Percentiles rank a stretch among this genome's conserved stretches.
Evolutionary conservation across 1,140 invertebrate genomes (phyloP).

Genomic region (Ericerus pela): DNA sequence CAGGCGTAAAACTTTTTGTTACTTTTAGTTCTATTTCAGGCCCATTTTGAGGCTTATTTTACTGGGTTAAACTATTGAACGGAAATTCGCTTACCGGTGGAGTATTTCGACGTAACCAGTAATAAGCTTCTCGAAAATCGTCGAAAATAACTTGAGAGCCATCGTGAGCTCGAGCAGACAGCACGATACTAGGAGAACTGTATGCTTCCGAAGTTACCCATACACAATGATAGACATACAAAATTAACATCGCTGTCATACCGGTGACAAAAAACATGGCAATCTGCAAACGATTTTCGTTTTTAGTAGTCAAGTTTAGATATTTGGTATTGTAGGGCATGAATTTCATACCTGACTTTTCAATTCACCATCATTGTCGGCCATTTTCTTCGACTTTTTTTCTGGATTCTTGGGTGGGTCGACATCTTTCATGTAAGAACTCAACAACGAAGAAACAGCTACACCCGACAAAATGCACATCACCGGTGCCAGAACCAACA

Average conservation of each 20-base stretch:
- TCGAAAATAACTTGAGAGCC: conserved; percentile 93
- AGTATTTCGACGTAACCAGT: conserved; percentile 95
- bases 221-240: conserved; percentile 93
- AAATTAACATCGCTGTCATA: conserved; percentile 70
- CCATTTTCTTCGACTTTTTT: conserved; percentile 51
- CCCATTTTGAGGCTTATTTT: too few relatives aligned
- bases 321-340: neutral
- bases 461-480: conserved; percentile 96
- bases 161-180: conserved; percentile 86
- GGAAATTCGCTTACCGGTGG: conserved; percentile 43
- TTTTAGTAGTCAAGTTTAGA: conserved; percentile 8
- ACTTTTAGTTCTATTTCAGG: too few relatives aligned
- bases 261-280: conserved; percentile 71
- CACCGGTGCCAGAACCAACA: conserved; percentile 91
- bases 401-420: conserved; percentile 34
- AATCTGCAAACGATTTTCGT: conserved; percentile 38
- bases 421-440: conserved; percentile 83
- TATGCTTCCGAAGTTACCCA: conserved; percentile 99
- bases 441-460: conserved; percentile 73
- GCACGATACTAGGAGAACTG: conserved; percentile 90
- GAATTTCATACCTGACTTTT: conserved; percentile 54
- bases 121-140: conserved; percentile 95
- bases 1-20: too few relatives aligned
- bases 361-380: conserved; percentile 68
- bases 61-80: neutral